phyloP scores from a whole-genome alignment of 2,113 vertebrate genomes.

The Gadus chalcogrammus region DNA sequence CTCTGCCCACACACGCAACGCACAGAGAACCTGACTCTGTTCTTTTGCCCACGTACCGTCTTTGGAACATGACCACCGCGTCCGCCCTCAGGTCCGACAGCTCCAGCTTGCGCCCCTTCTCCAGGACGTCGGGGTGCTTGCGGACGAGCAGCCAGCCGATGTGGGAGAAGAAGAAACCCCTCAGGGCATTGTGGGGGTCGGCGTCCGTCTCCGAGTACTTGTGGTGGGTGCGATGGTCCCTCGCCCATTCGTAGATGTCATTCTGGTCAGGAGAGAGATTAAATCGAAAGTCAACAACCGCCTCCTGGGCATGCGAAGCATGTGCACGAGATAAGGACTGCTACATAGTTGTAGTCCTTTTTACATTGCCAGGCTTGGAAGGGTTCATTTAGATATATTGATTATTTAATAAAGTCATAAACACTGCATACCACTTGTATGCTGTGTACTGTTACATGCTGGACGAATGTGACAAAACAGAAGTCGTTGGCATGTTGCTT shows the following conservation, averaged over 20 bases:
- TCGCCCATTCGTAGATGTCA: constrained; percentile 86
- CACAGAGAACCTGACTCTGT: no score
- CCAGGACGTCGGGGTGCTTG: constrained; percentile 88
- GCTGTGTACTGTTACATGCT: no score
- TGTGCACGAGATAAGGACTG: no score
- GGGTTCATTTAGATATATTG: no score
- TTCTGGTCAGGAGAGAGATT: constrained; percentile 71
- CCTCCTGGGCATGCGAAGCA: not conserved
- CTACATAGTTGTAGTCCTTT: no score
- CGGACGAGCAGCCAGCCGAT: constrained; percentile 91
- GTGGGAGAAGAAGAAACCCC: constrained; percentile 94
- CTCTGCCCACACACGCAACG: no score
- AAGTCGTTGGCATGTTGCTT: no score
- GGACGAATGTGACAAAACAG: no score
- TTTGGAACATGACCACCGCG: constrained; percentile 91
- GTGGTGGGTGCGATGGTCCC: constrained; percentile 91
- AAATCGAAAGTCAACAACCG: not conserved
- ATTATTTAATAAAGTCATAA: no score
- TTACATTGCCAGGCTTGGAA: no score
- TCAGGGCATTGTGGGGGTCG: constrained; percentile 84
- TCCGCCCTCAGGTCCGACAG: constrained; percentile 83
- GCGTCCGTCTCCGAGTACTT: constrained; percentile 92
- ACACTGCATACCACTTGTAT: no score
- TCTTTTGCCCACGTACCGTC: constrained; percentile 64
- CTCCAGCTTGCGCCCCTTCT: constrained; percentile 85